A percentile compares a stretch with the other conserved stretches of the same genome.
Conservation (phyloP, 2,113 vertebrate species). For the Coracopsis vasa region DNA sequence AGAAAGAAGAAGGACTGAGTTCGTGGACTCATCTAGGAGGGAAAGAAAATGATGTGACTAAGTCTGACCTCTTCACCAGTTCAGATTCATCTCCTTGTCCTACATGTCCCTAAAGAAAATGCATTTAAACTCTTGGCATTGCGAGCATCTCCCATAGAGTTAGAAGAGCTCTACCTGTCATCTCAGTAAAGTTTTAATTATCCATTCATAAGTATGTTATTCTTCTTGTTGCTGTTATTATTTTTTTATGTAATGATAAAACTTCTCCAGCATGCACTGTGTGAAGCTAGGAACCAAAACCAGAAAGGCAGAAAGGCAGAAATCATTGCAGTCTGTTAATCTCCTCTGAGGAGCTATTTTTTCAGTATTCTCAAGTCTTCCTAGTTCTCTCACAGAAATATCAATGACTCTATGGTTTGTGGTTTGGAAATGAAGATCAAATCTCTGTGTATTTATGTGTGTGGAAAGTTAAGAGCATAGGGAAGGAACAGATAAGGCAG, state of each 20-base stretch:
- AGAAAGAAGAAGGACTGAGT: not conserved
- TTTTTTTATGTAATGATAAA: not conserved
- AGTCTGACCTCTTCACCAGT: not conserved
- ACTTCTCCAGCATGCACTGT: not conserved
- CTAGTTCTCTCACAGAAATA: not conserved
- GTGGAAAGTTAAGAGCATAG: not conserved
- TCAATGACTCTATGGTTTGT: not conserved
- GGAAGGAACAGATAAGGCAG: not conserved
- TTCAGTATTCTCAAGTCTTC: not conserved
- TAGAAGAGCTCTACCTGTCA: not conserved
- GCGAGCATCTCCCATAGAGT: not conserved
- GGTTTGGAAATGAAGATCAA: not conserved
- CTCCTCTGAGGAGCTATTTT: fast-evolving
- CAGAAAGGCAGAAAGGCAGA: not conserved
- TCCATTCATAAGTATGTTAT: not conserved
- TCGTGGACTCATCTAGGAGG: not conserved
- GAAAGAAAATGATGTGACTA: not conserved
- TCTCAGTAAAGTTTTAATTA: not conserved
- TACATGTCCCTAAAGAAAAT: not conserved
- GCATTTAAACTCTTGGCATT: not conserved
- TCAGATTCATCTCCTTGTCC: not conserved
- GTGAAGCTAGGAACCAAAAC: not conserved
- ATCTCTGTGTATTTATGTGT: not conserved
- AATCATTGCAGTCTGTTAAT: not conserved
- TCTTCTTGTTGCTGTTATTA: not conserved